Evolutionary conservation across 2,888 invertebrate species (phyloP), one percentile per base, ranked within the genome.

Genomic region (Chydorus sphaericus): DNA sequence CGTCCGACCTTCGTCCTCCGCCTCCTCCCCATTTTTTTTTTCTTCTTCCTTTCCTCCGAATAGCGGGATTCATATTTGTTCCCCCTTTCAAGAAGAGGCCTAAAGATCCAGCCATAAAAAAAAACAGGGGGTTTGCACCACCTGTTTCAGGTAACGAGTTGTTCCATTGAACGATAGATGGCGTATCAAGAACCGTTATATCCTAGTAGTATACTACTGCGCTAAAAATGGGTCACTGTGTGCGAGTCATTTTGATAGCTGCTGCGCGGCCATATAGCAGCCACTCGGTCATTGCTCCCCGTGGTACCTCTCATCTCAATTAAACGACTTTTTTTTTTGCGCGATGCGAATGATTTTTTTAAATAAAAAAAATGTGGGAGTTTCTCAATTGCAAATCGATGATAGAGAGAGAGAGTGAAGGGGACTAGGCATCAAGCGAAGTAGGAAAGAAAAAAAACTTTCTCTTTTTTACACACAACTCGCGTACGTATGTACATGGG

Each of bases 41-140:
- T n/a, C 44, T 18, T 14, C 26, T 10, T 2, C 44, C 14, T 44
- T 28, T 44, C 44, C n/a, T n/a, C 44, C 44, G 44, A 44, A 44
- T 44, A 44, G 44, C 44, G 44, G 44, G 44, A 44, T 44, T 44
- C n/a, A n/a, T n/a, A n/a, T n/a, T n/a, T n/a, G n/a, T n/a, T n/a
- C n/a, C n/a, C n/a, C n/a, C n/a, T n/a, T n/a, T n/a, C n/a, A n/a
- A n/a, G n/a, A n/a, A n/a, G n/a, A n/a, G n/a, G n/a, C n/a, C n/a
- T n/a, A n/a, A n/a, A n/a, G n/a, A n/a, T n/a, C n/a, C n/a, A n/a
- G n/a, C n/a, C n/a, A n/a, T n/a, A 44, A 26, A 44, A 20, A 44
- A 23, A 44, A 44, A n/a, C n/a, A n/a, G n/a, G n/a, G n/a, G n/a
- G n/a, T n/a, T n/a, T n/a, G n/a, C n/a, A n/a, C n/a, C n/a, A n/a